Conservation (phyloP, 2,888 invertebrate genomes). For the Panopea generosa region DNA sequence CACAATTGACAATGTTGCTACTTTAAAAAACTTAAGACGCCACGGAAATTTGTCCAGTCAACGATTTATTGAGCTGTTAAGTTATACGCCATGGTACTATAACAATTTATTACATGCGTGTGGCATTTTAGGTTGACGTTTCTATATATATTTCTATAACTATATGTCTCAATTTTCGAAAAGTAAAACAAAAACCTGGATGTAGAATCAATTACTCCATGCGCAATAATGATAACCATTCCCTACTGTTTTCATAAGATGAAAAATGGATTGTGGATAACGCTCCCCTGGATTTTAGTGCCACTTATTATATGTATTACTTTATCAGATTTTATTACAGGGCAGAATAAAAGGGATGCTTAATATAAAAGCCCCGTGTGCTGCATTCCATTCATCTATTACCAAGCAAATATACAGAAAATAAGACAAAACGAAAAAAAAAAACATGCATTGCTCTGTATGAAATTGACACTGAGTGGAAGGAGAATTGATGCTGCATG, state of each 20-base stretch:
- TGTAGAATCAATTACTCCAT: constrained; percentile 47
- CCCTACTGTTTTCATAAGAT: constrained; percentile 25
- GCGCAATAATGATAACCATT: constrained; percentile 47
- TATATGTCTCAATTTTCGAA: constrained; percentile 35
- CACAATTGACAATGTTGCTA: too few relatives aligned
- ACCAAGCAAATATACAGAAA: too few relatives aligned
- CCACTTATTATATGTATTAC: constrained; percentile 25
- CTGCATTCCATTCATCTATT: background rate
- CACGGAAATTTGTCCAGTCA: too few relatives aligned
- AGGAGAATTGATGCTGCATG: too few relatives aligned
- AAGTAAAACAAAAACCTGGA: constrained; percentile 31
- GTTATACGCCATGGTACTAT: too few relatives aligned
- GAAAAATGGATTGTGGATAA: constrained; percentile 59
- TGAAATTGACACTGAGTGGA: too few relatives aligned
- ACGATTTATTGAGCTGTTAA: too few relatives aligned
- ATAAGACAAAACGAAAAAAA: too few relatives aligned
- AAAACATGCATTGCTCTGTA: too few relatives aligned
- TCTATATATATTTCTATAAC: constrained; percentile 9
- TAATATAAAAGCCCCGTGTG: background rate
- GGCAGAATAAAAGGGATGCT: background rate
- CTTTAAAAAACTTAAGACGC: too few relatives aligned
- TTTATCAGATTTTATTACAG: constrained; percentile 23
- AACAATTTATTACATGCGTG: too few relatives aligned
- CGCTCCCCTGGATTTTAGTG: constrained; percentile 33
- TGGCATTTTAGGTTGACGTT: too few relatives aligned